Conservation (phyloP, 2,888 invertebrate genomes). For the Cordilura impudica region DNA sequence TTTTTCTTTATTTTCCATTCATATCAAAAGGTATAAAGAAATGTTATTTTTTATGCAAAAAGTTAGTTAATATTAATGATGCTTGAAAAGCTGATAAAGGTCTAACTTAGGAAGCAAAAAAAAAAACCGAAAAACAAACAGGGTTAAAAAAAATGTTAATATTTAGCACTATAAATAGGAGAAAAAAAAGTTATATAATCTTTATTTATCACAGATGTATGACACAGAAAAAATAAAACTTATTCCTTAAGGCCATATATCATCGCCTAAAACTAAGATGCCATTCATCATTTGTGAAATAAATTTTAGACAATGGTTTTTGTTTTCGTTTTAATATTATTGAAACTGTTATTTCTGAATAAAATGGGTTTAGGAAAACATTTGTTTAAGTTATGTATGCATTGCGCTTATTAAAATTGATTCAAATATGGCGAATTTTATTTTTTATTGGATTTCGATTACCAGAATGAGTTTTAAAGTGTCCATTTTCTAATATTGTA, state of each 20-base stretch:
- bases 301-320: background rate
- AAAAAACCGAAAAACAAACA: background rate
- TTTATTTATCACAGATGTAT: background rate
- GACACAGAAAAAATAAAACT: background rate
- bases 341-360: too few species aligned
- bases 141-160: constrained; percentile 3
- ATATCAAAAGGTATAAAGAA: constrained; percentile 20
- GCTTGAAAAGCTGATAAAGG: constrained; percentile 28
- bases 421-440: too few species aligned
- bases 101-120: background rate
- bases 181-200: background rate
- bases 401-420: too few species aligned
- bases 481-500: too few species aligned
- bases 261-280: constrained; percentile 11
- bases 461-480: too few species aligned
- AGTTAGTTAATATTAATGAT: constrained; percentile 33
- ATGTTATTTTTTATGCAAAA: background rate
- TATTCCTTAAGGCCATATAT: constrained; percentile 19
- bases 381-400: too few species aligned
- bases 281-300: constrained; percentile 46
- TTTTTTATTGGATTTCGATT: too few species aligned
- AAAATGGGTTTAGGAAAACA: too few species aligned
- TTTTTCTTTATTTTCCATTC: background rate
- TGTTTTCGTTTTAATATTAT: background rate
- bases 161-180: background rate